Conservation (phyloP, 2,113 vertebrate species). For the Chrysochloris asiatica region DNA sequence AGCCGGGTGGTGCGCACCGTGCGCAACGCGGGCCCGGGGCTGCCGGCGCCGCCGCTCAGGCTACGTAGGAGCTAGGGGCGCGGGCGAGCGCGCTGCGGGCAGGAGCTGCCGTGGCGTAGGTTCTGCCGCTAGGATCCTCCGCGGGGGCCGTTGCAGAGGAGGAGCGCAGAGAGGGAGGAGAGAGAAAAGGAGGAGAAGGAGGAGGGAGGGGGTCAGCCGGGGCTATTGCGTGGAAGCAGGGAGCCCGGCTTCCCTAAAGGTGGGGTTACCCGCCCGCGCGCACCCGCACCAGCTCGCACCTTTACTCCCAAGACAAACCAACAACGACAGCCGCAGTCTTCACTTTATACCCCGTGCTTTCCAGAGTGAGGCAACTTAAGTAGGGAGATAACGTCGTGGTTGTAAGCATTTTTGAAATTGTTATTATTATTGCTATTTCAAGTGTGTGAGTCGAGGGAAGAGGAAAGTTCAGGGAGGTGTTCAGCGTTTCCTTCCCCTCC, state of each 20-base stretch:
- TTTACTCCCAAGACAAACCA: neutral
- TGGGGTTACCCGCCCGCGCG: conserved; percentile 35
- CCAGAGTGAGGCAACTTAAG: conserved; percentile 15
- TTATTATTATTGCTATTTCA: conserved; percentile 54
- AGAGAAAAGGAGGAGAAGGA: neutral
- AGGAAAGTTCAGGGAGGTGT: conserved; percentile 49
- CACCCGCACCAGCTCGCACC: conserved; percentile 26
- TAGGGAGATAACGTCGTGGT: conserved; percentile 16
- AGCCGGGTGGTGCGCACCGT: neutral
- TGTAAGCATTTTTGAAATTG: neutral
- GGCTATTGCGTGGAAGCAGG: neutral
- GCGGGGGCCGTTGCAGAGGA: conserved; percentile 60
- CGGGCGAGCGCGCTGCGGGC: conserved; percentile 25
- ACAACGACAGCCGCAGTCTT: neutral
- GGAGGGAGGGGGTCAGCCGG: conserved; percentile 36
- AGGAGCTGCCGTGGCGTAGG: conserved; percentile 58
- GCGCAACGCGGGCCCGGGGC: conserved; percentile 12
- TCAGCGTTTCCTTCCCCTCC: neutral
- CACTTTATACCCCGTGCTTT: conserved; percentile 37
- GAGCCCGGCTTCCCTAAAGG: conserved; percentile 1
- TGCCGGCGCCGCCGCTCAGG: neutral
- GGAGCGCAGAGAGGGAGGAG: conserved; percentile 27
- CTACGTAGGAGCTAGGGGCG: neutral
- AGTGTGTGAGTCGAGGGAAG: conserved; percentile 16
- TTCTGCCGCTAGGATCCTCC: conserved; percentile 47